Evolutionary conservation across 1,140 invertebrate species (phyloP).

Genomic region (Drosophila pallidifrons): DNA sequence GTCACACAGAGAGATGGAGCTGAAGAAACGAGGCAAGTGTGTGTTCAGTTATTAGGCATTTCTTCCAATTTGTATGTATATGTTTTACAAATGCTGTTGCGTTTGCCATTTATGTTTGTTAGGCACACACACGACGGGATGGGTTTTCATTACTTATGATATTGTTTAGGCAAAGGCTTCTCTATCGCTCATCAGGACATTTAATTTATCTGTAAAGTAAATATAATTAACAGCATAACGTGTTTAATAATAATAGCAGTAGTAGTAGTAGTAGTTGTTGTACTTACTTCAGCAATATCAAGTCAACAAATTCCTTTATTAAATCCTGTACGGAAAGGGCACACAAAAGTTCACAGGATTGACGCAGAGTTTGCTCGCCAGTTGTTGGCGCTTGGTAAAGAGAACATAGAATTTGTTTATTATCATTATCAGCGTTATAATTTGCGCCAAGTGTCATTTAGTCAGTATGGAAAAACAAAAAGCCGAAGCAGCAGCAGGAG

Average conservation of each 20-base stretch:
- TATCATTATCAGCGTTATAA: conserved; percentile 79
- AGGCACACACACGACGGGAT: background rate
- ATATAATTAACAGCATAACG: background rate
- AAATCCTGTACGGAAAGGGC: background rate
- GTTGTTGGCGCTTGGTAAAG: background rate
- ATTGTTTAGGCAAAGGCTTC: background rate
- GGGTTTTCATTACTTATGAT: conserved; percentile 1
- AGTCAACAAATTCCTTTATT: conserved; percentile 3
- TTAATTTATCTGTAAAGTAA: background rate
- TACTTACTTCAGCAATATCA: background rate
- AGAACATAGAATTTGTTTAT: conserved; percentile 72
- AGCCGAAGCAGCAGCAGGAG: background rate
- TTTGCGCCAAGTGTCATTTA: conserved; percentile 77
- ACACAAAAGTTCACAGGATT: conserved; percentile 39
- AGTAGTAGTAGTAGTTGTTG: background rate
- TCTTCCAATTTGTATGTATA: conserved; percentile 64
- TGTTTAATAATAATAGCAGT: background rate
- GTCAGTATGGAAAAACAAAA: conserved; percentile 33
- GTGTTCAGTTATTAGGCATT: conserved; percentile 66
- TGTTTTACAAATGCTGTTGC: conserved; percentile 65
- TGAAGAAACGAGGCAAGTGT: background rate
- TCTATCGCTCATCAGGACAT: background rate
- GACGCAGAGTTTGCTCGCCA: conserved; percentile 9
- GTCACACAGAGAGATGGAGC: conserved; percentile 48
- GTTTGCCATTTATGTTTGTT: conserved; percentile 17